Evolutionary conservation across 2,888 invertebrate species (phyloP), one percentile per base, ranked within the genome.

Genomic region (Stegana nigrithorax): DNA sequence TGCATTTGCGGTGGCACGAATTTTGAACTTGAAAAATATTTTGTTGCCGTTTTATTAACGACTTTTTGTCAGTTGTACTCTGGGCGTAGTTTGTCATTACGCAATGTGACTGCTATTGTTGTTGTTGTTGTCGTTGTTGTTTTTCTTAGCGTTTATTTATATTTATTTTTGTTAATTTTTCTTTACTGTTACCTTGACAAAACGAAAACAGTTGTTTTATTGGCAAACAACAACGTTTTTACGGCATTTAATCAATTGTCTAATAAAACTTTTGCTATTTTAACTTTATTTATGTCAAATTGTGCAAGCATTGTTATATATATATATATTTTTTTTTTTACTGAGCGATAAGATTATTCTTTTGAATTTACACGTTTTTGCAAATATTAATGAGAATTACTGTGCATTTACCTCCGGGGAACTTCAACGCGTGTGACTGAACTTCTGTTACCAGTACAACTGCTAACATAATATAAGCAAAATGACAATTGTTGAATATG

Each of bases 21-120:
- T 21, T 44, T 58, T 58, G 58, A 58, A 44, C 58, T 58, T 58
- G 29, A 29, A 45, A 19, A 21, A 6, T 7, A 23, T 50, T 45
- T 29, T 39, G n/a, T n/a, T n/a, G n/a, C 14, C 14, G 5, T 39
- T 39, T 39, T 39, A 4, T 39, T 4, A 39, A n/a, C 17, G 39
- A n/a, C n/a, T n/a, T n/a, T n/a, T n/a, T n/a, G n/a, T n/a, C n/a
- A n/a, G n/a, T n/a, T n/a, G n/a, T n/a, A n/a, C n/a, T n/a, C n/a
- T 42, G 42, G 14, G 42, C 14, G 2, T 42, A 6, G 42, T 42
- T 42, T n/a, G 39, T n/a, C 39, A 17, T 39, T 39, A 39, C 39
- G n/a, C 14, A n/a, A 36, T 14, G 17, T 14, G 6, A n/a, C 39
- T 39, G 36, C 36, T n/a, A 36, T 36, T 6, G 10, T 36, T n/a